These are phyloP conservation scores for Lycocerus yunnanus DNA, from an alignment of 2,888 invertebrate genomes.

Conservation along the genomic window DNA sequence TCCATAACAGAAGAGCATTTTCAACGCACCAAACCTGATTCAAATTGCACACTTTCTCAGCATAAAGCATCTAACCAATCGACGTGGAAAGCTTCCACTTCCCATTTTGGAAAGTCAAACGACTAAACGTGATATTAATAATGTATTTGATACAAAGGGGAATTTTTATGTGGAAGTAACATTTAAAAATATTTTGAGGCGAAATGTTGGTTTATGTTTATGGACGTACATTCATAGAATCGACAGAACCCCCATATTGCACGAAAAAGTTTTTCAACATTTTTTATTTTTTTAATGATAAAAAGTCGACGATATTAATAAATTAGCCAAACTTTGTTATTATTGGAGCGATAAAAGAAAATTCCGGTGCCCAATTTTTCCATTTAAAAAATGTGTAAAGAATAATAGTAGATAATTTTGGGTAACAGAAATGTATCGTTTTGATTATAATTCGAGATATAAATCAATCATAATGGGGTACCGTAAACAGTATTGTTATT, in stretches of 20 bases:
- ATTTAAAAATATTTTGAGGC: neutral
- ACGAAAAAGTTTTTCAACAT: no score
- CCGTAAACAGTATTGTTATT: constrained; percentile 28
- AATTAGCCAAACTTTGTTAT: neutral
- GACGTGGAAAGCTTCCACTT: neutral
- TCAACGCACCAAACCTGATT: neutral
- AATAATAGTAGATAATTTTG: neutral
- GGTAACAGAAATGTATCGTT: neutral
- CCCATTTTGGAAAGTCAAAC: neutral
- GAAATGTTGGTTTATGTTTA: neutral
- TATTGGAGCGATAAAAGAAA: neutral
- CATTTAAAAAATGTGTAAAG: neutral
- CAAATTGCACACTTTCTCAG: neutral
- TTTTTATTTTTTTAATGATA: no score
- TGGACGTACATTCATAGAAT: neutral
- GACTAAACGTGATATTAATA: neutral
- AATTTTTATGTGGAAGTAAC: neutral
- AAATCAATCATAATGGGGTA: constrained; percentile 27
- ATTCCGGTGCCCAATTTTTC: neutral
- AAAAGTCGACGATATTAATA: neutral
- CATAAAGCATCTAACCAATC: neutral
- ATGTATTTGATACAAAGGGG: neutral
- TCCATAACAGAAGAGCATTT: neutral
- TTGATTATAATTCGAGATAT: constrained; percentile 11
- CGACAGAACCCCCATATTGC: no score